Percentiles rank a stretch among this genome's conserved stretches.
Conservation (phyloP, 1,140 invertebrate genomes). For the Orchesella cincta region DNA sequence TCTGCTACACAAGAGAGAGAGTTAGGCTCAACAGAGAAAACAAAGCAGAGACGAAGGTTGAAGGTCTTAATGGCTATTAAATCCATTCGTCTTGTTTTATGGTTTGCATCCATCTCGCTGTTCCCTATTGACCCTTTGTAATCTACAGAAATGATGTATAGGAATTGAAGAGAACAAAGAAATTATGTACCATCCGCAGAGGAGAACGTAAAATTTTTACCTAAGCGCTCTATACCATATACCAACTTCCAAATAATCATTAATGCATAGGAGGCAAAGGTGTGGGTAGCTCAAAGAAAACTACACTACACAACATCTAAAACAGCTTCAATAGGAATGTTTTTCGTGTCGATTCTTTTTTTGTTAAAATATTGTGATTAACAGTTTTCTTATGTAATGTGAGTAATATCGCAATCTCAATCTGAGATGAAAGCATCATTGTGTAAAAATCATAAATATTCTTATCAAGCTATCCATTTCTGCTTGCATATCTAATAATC, state of each 20-base stretch:
- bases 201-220: too few relatives aligned
- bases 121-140: not conserved
- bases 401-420: not conserved
- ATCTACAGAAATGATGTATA: too few relatives aligned
- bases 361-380: not conserved
- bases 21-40: not conserved
- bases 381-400: not conserved
- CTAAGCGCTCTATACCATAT: too few relatives aligned
- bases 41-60: slow-evolving; percentile 21
- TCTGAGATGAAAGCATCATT: not conserved
- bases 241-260: not conserved
- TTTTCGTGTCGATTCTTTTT: too few relatives aligned
- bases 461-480: not conserved
- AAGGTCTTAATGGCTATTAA: slow-evolving; percentile 29
- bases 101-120: not conserved
- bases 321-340: too few relatives aligned
- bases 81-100: slow-evolving; percentile 23
- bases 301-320: too few relatives aligned
- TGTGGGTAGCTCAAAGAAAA: too few relatives aligned
- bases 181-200: too few relatives aligned
- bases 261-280: too few relatives aligned
- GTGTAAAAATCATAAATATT: not conserved
- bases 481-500: slow-evolving; percentile 21
- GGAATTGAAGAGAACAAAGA: too few relatives aligned
- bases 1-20: not conserved